phyloP scores from a whole-genome alignment of 2,888 invertebrate genomes.

The Cantharis flavilabris region DNA sequence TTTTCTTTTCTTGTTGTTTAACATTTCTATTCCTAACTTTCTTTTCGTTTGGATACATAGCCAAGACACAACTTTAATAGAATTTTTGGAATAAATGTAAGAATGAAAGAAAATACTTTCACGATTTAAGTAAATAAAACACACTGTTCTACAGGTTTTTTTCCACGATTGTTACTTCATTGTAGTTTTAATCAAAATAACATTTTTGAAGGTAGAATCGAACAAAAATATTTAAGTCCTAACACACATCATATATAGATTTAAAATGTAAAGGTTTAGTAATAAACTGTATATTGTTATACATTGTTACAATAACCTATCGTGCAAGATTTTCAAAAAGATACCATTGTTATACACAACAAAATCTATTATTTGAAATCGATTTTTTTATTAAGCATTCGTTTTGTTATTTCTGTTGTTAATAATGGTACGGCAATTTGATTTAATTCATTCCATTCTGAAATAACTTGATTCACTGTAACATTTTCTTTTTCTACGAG shows the following conservation, averaged over 20 bases:
- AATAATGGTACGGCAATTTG: neutral
- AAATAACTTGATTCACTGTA: neutral
- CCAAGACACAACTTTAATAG: neutral
- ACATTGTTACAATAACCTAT: neutral
- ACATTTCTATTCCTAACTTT: constrained; percentile 9
- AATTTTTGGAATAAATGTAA: neutral
- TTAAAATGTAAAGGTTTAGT: neutral
- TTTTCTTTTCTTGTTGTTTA: constrained; percentile 6
- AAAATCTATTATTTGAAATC: constrained; percentile 12
- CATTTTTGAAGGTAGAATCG: neutral
- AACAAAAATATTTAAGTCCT: neutral
- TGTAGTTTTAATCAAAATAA: neutral
- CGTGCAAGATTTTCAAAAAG: constrained; percentile 16
- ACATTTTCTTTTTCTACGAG: neutral
- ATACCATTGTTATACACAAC: constrained; percentile 16
- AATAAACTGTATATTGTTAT: neutral
- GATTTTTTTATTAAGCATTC: constrained; percentile 9
- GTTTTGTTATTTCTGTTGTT: neutral
- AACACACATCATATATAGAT: neutral
- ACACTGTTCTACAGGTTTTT: no score
- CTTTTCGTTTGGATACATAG: neutral
- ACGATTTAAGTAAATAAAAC: no score
- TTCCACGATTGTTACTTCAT: neutral
- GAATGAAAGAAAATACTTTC: neutral
- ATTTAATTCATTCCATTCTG: neutral